Conservation (phyloP, 2,113 vertebrate genomes). For the Epinephelus cyanopodus region DNA sequence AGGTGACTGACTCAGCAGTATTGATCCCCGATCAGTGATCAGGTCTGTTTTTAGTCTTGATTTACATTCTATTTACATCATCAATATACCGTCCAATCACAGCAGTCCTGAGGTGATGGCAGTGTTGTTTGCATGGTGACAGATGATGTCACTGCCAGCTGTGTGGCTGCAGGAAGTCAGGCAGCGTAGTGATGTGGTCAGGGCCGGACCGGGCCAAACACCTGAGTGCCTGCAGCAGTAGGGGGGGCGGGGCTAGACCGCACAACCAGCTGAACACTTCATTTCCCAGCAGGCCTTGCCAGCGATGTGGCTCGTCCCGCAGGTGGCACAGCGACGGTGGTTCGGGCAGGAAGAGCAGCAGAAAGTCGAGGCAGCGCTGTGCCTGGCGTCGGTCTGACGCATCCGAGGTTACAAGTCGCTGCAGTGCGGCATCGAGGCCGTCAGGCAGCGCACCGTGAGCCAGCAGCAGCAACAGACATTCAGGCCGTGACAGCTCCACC, state of each 20-base stretch:
- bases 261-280: constrained; percentile 88
- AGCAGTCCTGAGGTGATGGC: constrained; percentile 31
- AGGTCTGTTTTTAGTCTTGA: constrained; percentile 11
- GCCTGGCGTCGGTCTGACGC: constrained; percentile 65
- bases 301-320: constrained; percentile 82
- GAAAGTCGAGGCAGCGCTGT: constrained; percentile 88
- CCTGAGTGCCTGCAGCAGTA: constrained; percentile 90
- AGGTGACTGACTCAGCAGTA: neutral
- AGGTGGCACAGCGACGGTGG: constrained; percentile 52
- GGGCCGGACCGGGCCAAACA: constrained; percentile 89
- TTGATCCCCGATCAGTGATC: neutral
- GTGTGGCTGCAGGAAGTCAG: constrained; percentile 89
- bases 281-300: constrained; percentile 89
- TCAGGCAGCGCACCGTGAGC: constrained; percentile 87
- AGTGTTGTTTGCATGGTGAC: constrained; percentile 26
- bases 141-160: constrained; percentile 59
- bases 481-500: constrained; percentile 88
- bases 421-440: constrained; percentile 88
- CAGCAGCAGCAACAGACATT: constrained; percentile 91
- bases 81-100: constrained; percentile 1
- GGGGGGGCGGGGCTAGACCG: constrained; percentile 86
- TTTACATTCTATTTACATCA: constrained; percentile 53
- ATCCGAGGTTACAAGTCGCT: constrained; percentile 70
- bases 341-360: constrained; percentile 89
- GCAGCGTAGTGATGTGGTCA: constrained; percentile 86